Evolutionary conservation across 2,888 invertebrate species (phyloP).

Genomic region (Tipula confusa): DNA sequence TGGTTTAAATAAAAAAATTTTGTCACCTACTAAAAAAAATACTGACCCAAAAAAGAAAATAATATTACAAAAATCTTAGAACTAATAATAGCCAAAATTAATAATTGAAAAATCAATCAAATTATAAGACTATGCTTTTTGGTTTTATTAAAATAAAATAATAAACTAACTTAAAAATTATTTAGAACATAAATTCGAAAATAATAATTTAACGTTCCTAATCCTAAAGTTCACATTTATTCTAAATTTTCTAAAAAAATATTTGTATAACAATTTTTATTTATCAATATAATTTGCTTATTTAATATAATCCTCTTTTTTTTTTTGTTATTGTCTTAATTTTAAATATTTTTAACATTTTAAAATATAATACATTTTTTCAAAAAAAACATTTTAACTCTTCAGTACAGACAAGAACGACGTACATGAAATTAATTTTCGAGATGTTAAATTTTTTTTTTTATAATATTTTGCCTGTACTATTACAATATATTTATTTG

Average conservation of each 20-base stretch:
- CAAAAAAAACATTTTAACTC: neutral
- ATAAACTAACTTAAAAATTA: neutral
- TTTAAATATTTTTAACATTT: neutral
- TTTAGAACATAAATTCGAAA: neutral
- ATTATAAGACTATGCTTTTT: neutral
- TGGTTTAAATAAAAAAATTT: too few relatives aligned
- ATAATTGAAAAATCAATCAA: too few relatives aligned
- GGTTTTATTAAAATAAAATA: neutral
- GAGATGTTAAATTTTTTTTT: too few relatives aligned
- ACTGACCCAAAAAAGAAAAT: too few relatives aligned
- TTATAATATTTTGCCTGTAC: neutral
- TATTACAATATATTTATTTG: neutral
- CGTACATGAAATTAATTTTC: neutral
- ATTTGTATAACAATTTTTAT: neutral
- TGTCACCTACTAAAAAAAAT: too few relatives aligned
- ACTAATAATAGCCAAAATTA: too few relatives aligned
- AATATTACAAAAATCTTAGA: too few relatives aligned
- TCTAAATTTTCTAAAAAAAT: constrained; percentile 25
- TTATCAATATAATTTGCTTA: neutral
- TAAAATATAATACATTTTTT: neutral
- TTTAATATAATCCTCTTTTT: neutral
- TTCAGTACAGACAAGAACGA: neutral
- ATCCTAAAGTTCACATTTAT: neutral
- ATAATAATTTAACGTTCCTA: neutral
- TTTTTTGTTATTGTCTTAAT: constrained; percentile 6